A percentile compares a stretch with the other conserved stretches of the same genome.
phyloP scores from a whole-genome alignment of 2,797 vertebrate genomes.

The Platalea minor region DNA sequence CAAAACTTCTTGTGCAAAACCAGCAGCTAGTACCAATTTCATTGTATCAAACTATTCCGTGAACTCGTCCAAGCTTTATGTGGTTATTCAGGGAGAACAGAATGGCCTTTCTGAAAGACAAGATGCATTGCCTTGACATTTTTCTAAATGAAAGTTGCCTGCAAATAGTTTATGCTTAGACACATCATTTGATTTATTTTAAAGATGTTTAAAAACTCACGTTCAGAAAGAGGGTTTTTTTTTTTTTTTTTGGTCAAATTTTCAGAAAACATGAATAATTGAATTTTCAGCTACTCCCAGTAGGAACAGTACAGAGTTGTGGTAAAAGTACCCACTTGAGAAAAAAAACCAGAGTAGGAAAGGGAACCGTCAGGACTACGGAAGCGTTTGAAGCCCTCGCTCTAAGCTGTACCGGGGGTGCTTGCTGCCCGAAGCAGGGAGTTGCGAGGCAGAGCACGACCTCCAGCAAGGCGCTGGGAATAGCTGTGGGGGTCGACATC shows the following conservation, averaged over 20 bases:
- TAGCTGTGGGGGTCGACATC: background rate
- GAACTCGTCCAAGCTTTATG: background rate
- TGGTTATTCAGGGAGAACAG: background rate
- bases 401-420: accelerated
- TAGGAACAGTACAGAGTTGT: background rate
- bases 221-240: background rate
- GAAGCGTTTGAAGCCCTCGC: background rate
- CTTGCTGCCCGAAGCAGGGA: background rate
- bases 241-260: background rate
- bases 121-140: background rate
- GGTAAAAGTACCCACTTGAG: background rate
- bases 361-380: background rate
- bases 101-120: background rate
- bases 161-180: background rate
- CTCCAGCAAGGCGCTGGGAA: background rate
- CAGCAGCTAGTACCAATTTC: background rate
- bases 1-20: background rate
- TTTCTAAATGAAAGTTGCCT: background rate
- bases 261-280: background rate
- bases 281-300: background rate
- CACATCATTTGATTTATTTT: background rate
- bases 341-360: background rate
- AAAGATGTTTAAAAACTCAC: background rate
- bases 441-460: background rate
- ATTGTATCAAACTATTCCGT: background rate